phyloP scores from a whole-genome alignment of 1,140 invertebrate genomes.

The Marisa cornuarietis region DNA sequence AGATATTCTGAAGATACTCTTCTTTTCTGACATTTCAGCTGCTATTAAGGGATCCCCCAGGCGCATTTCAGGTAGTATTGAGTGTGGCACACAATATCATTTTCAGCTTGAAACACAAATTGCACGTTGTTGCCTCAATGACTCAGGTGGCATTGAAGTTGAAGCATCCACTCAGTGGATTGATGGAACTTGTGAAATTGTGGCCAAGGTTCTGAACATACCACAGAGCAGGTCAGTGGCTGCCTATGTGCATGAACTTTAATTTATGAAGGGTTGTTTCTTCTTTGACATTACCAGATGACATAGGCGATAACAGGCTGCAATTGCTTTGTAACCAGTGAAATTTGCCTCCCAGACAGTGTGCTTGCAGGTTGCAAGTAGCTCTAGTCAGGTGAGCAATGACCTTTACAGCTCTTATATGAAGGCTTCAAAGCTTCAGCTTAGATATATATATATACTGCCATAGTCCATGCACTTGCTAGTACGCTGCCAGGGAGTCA shows the following conservation, averaged over 20 bases:
- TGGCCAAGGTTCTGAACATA: constrained; percentile 63
- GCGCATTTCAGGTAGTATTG: constrained; percentile 61
- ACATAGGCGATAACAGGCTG: too few relatives aligned
- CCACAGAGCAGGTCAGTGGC: constrained; percentile 17
- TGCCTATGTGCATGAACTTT: too few relatives aligned
- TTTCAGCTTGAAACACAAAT: constrained; percentile 67
- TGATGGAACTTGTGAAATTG: constrained; percentile 72
- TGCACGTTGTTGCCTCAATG: constrained; percentile 53
- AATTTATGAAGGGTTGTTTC: background rate
- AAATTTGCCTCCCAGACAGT: too few relatives aligned
- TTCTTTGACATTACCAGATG: constrained; percentile 23
- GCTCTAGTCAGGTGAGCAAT: too few relatives aligned
- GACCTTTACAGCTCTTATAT: too few relatives aligned
- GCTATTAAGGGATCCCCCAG: constrained; percentile 41
- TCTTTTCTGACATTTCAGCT: constrained; percentile 19
- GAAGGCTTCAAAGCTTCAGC: too few relatives aligned
- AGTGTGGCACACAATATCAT: constrained; percentile 65
- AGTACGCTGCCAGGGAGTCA: too few relatives aligned
- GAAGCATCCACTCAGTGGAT: constrained; percentile 69
- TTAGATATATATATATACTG: too few relatives aligned
- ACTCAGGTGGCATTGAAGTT: constrained; percentile 65
- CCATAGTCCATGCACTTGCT: too few relatives aligned
- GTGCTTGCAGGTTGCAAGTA: too few relatives aligned
- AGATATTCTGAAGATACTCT: background rate
- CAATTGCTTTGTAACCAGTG: too few relatives aligned